phyloP scores from a whole-genome alignment of 2,888 invertebrate genomes.

The Blera fallax region DNA sequence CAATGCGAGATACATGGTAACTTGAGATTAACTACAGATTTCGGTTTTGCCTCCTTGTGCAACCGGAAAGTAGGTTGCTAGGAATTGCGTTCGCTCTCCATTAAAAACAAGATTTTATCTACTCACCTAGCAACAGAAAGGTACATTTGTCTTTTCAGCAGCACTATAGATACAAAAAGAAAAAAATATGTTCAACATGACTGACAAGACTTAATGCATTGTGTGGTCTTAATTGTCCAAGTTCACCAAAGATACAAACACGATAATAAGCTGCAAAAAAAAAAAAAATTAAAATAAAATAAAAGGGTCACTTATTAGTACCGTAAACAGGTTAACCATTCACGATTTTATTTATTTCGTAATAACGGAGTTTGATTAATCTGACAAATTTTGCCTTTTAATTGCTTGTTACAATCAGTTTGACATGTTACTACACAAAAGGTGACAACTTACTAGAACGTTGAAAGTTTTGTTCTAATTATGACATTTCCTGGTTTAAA shows the following conservation, averaged over 20 bases:
- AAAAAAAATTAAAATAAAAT: background rate
- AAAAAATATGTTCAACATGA: conserved; percentile 27
- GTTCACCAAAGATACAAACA: conserved; percentile 19
- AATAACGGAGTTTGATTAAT: conserved; percentile 11
- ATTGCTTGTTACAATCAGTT: conserved; percentile 26
- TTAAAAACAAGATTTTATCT: conserved; percentile 23
- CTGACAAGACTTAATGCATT: conserved; percentile 27
- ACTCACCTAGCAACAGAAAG: conserved; percentile 19
- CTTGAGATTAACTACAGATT: background rate
- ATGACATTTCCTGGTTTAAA: conserved; percentile 25
- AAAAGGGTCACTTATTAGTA: conserved; percentile 28
- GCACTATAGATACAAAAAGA: background rate
- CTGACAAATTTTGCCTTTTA: conserved; percentile 10
- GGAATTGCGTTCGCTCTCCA: conserved; percentile 7
- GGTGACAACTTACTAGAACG: background rate
- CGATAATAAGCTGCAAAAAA: conserved; percentile 16
- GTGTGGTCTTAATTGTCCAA: conserved; percentile 22
- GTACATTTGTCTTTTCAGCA: background rate
- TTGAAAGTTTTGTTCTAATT: conserved; percentile 10
- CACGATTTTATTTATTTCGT: conserved; percentile 28
- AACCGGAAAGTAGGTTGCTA: background rate
- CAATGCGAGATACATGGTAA: background rate
- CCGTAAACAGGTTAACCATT: conserved; percentile 14
- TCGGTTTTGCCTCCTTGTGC: background rate
- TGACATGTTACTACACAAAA: background rate